Base-by-base conservation (phyloP, 2,888 invertebrate genomes). In the Troides oblongomaculatus region DNA sequence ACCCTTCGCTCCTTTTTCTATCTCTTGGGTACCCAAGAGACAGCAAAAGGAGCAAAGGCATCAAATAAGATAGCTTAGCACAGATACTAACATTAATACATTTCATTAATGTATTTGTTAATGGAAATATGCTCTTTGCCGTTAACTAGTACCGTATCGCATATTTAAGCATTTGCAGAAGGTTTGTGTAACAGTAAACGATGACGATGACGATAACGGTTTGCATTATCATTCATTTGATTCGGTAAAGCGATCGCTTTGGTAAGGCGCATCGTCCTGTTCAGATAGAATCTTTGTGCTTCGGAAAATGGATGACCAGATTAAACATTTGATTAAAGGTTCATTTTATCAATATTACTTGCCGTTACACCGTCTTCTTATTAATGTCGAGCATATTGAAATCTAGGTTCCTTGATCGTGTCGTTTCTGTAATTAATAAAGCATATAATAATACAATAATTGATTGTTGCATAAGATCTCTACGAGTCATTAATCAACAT, bases 221-320 rank as follows among this genome's bases (percentile, higher is more conserved):
- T 73, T 23, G 69, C 75, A 78, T 83, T 80, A 79, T 68, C 78
- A 83, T 82, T 74, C 72, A 79, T 79, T 82, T 82, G 80, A 78
- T 84, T 83, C 81, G 77, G 76, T 72, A 78, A 81, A 77, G 71
- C 71, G 73, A 70, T 74, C 63, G 72, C 61, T 64, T 79, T 77
- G 75, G 77, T 78, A 77, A 78, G 68, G 71, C 70, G 70, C 64
- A 46, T 25, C 71, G 75, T 76, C 74, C 75, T 73, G 74, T 73
- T 70, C 75, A 43, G 68, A 73, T 70, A 75, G 76, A 73, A 74
- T 75, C 71, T 74, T 74, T 75, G 74, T 72, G 73, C 73, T 43
- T 46, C n/a, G 64, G 66, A 57, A n/a, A 66, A 53, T 1, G 39
- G 76, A 43, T 2, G n/a, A 6, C 0, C 39, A 56, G 64, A 64